Evolutionary conservation across 1,140 invertebrate species (phyloP).

Genomic region (Procambarus clarkii): DNA sequence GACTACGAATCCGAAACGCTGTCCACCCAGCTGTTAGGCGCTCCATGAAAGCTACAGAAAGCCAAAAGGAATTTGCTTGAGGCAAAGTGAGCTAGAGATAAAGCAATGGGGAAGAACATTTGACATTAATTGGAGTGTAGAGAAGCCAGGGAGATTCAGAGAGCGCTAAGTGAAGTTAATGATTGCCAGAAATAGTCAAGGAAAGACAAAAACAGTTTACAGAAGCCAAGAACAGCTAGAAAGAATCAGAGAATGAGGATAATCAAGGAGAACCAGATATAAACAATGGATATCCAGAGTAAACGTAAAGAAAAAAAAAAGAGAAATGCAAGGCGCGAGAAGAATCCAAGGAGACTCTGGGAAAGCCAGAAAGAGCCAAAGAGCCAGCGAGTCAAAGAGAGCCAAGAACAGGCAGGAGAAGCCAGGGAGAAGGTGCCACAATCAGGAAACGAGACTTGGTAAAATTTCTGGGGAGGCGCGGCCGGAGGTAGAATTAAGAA

Average conservation of each 20-base stretch:
- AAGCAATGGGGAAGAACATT: too few species aligned
- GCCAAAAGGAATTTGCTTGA: too few species aligned
- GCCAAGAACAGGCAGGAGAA: neutral
- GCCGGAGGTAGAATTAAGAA: neutral
- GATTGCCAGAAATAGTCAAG: neutral
- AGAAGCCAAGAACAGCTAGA: neutral
- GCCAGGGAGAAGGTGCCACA: neutral
- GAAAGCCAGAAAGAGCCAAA: neutral
- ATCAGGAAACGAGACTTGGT: neutral
- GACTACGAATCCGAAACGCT: too few species aligned
- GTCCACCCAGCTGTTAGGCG: too few species aligned
- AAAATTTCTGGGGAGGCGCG: neutral
- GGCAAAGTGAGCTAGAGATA: too few species aligned
- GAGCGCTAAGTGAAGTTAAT: neutral
- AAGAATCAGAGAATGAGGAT: neutral
- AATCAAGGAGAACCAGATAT: neutral
- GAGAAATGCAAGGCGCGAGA: neutral
- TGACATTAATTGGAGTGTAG: too few species aligned
- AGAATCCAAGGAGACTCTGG: neutral
- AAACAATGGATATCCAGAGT: neutral
- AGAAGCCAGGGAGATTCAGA: neutral
- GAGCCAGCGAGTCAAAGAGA: neutral
- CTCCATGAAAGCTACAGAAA: too few species aligned
- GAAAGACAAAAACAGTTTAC: neutral
- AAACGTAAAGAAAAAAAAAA: neutral